Base-by-base conservation (phyloP, 2,888 invertebrate genomes). In the Odontomyia ornata region DNA sequence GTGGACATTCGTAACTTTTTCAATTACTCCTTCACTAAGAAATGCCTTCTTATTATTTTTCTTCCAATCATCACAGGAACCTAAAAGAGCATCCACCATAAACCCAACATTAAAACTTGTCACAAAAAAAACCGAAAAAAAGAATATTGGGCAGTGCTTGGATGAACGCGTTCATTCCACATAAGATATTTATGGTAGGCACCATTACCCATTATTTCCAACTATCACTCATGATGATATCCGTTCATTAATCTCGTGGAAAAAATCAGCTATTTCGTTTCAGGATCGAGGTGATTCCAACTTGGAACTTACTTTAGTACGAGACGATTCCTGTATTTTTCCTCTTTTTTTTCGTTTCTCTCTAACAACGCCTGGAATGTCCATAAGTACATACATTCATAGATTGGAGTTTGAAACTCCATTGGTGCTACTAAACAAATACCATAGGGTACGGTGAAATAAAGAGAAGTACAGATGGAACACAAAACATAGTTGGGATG, bases 221-320 rank as follows among this genome's bases (percentile, higher is more conserved):
- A 69, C 69, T 69, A 69, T 69, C 69, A 69, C 25, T 69, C 69
- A 69, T 69, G 69, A 46, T 46, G 46, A 69, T 69, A 69, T 69
- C 69, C 69, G 25, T 46, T 69, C 69, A 69, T 69, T 69, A 47
- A 69, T 69, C 69, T 69, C 69, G 25, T 46, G 46, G 25, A 27
- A 64, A 64, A 60, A 28, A 60, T 4, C 0, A 25, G 52, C 18
- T 13, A 18, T 52, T n/a, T 28, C 28, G 64, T 64, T 1, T 64
- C 18, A 52, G 52, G 52, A 4, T 67, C 67, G 21, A 43, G 27
- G 43, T 27, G 30, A 43, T 69, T 69, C 36, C 3, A 36, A 36
- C 36, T 36, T 36, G 60, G 13, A 23, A 60, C 60, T 60, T 60
- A 60, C 25, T 60, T 60, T 60, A 60, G 13, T 25, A 25, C 11